Conservation (phyloP, 2,113 vertebrate genomes). For the Bufo bufo region DNA sequence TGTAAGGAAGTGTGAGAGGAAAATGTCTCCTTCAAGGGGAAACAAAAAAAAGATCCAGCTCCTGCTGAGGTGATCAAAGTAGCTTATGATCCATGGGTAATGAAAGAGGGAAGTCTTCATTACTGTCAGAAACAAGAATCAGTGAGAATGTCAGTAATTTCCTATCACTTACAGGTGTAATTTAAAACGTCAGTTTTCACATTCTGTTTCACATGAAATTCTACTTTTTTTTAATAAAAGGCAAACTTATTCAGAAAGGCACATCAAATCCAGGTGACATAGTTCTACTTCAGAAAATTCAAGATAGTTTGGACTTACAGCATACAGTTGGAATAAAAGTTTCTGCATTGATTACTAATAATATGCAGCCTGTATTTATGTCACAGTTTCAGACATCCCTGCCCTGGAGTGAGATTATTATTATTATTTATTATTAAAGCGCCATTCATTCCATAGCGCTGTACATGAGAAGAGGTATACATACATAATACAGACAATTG, state of each 20-base stretch:
- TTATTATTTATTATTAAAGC: too few relatives aligned
- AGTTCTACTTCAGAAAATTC: not conserved
- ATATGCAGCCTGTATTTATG: too few relatives aligned
- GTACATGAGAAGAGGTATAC: too few relatives aligned
- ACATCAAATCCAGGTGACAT: not conserved
- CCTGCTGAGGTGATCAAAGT: constrained; percentile 14
- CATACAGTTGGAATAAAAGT: not conserved
- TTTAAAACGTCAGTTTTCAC: not conserved
- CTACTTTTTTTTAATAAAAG: not conserved
- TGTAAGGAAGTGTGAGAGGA: not conserved
- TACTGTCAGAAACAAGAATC: constrained; percentile 23
- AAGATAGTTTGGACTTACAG: not conserved
- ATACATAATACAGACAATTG: too few relatives aligned
- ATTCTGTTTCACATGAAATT: not conserved
- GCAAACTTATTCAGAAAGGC: not conserved
- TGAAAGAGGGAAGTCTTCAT: constrained; percentile 11
- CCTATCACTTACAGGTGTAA: constrained; percentile 10
- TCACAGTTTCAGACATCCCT: too few relatives aligned
- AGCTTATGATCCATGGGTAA: constrained; percentile 9
- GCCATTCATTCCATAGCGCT: too few relatives aligned
- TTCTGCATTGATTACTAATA: too few relatives aligned
- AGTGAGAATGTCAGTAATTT: not conserved
- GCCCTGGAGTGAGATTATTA: too few relatives aligned
- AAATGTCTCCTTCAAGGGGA: not conserved
- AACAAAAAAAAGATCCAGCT: not conserved